Evolutionary conservation across 2,888 invertebrate genomes (phyloP).

Genomic region (Synanthedon tipuliformis): DNA sequence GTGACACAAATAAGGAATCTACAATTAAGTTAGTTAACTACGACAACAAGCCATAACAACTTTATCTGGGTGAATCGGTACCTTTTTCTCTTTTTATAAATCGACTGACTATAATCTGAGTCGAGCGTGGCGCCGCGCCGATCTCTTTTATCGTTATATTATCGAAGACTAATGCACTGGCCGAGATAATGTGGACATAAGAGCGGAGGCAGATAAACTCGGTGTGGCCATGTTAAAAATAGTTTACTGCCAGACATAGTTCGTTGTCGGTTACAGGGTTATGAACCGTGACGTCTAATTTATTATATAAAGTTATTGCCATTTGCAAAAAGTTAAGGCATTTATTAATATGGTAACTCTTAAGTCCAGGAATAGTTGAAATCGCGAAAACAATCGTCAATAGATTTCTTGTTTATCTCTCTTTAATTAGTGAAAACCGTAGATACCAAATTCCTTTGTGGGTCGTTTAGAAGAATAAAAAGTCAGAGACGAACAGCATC

Average conservation of each 20-base stretch:
- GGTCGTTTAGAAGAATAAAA: too few species aligned
- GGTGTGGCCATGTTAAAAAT: conserved; percentile 69
- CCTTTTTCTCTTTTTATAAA: conserved; percentile 47
- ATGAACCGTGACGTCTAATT: conserved; percentile 15
- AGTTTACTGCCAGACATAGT: conserved; percentile 60
- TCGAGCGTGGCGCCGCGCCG: conserved; percentile 62
- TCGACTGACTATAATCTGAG: conserved; percentile 56
- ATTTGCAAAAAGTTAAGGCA: too few species aligned
- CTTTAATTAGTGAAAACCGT: too few species aligned
- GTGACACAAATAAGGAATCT: conserved; percentile 47
- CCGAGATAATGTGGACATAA: conserved; percentile 58
- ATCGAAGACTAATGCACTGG: conserved; percentile 68
- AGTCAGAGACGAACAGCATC: too few species aligned
- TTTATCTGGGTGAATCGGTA: conserved; percentile 58
- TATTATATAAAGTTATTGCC: neutral
- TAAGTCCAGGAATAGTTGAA: too few species aligned
- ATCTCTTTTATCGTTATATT: conserved; percentile 64
- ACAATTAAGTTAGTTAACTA: conserved; percentile 60
- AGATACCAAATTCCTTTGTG: too few species aligned
- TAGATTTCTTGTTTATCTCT: too few species aligned
- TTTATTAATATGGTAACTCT: too few species aligned
- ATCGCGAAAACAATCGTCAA: too few species aligned
- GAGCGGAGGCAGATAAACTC: conserved; percentile 66
- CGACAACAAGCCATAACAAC: conserved; percentile 60
- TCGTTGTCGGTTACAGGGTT: conserved; percentile 38